Percentiles rank a stretch among this genome's conserved stretches.
Conservation (phyloP, 92 coral and sea anemone species). For the Ricordea florida region DNA sequence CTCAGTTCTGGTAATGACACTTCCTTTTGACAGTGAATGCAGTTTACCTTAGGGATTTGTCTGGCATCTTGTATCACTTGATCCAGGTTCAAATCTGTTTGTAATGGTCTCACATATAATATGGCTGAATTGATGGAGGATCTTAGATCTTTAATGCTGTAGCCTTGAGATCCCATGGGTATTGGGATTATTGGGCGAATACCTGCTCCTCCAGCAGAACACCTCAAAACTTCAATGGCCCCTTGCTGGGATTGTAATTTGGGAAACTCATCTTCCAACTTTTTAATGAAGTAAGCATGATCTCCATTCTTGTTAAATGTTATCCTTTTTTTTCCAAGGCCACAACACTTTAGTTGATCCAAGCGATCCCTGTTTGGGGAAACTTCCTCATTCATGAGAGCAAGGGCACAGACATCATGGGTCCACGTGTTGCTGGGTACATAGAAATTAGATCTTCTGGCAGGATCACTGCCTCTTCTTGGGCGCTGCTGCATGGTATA, state of each 20-base stretch:
- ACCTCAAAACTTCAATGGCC: conserved; percentile 32
- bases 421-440: conserved; percentile 29
- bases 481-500: not conserved
- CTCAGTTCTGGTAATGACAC: conserved; percentile 21
- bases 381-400: conserved; percentile 1
- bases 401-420: conserved; percentile 26
- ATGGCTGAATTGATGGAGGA: conserved; percentile 1
- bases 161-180: conserved; percentile 20
- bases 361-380: conserved; percentile 18
- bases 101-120: conserved; percentile 29
- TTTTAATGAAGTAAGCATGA: conserved; percentile 17
- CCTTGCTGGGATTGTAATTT: conserved; percentile 10
- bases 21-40: conserved; percentile 21
- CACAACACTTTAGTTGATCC: conserved; percentile 23
- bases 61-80: not conserved
- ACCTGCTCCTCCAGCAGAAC: conserved; percentile 38
- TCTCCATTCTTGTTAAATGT: conserved; percentile 37
- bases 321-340: conserved; percentile 47
- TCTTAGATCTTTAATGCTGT: not conserved
- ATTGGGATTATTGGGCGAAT: not conserved
- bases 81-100: conserved; percentile 8
- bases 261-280: conserved; percentile 38
- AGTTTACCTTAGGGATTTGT: conserved; percentile 18
- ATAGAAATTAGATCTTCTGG: not conserved
- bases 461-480: not conserved